Evolutionary conservation across 2,888 invertebrate genomes (phyloP), one percentile per base, ranked within the genome.

Genomic region (Pollenia griseotomentosa): DNA sequence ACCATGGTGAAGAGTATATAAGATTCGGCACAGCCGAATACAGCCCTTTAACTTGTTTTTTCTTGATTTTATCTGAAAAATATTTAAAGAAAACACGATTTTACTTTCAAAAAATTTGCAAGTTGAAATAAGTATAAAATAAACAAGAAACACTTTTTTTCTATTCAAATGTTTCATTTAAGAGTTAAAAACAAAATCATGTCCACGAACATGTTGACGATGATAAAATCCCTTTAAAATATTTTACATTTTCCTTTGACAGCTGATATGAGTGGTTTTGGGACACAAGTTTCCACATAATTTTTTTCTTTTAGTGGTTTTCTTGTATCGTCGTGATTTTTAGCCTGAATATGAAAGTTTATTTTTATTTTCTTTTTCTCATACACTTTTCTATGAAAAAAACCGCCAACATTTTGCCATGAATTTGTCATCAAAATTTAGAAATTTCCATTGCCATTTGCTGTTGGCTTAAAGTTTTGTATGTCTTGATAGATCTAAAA

Each of bases 251-350:
- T 44, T 23, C 7, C 23, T 46, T 66, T n/a, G 48, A 0, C 66
- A 68, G 33, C 40, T 63, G 16, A 9, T 33, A 14, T 33, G n/a
- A 68, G n/a, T 51, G 5, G 23, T n/a, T 68, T 23, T 14, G 33
- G 48, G 48, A 68, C 33, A 68, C 48, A 68, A 68, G 8, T 51
- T 68, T 51, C n/a, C n/a, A 40, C 14, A 61, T 8, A n/a, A 10
- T 10, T 33, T 40, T n/a, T 55, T 55, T 44, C 12, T 5, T 53
- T 51, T 0, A 7, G 9, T 66, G 23, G 44, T 66, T 23, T 57
- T 71, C 14, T 71, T 40, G 42, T 12, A 4, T 42, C 53, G 42
- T 55, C 55, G 63, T 75, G 63, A 75, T 75, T 75, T 63, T 51
- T 51, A 44, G 51, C 19, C 23, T 42, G 14, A 63, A 75, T 63